Conservation (phyloP, 2,113 vertebrate genomes). For the Lates calcarifer region DNA sequence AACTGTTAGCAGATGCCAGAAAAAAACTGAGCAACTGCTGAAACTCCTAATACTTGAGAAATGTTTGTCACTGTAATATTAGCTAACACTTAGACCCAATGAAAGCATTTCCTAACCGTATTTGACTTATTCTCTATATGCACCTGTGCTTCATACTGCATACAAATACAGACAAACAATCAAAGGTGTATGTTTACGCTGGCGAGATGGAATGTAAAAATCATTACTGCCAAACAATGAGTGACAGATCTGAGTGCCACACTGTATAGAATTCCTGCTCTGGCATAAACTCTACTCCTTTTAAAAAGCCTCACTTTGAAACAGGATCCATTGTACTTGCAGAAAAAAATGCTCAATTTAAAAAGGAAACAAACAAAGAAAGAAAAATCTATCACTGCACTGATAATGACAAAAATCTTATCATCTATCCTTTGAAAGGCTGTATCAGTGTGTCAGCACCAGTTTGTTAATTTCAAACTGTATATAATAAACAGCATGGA, state of each 20-base stretch:
- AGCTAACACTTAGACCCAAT: neutral
- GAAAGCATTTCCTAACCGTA: neutral
- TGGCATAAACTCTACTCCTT: neutral
- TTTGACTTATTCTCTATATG: neutral
- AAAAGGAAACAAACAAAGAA: conserved; percentile 3
- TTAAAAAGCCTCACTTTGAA: conserved; percentile 12
- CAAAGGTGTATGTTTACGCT: neutral
- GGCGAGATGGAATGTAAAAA: conserved; percentile 4
- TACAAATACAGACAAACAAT: neutral
- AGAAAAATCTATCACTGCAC: neutral
- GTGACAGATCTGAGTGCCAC: conserved; percentile 33
- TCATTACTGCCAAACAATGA: conserved; percentile 22
- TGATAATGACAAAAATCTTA: neutral
- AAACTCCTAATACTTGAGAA: conserved; percentile 41
- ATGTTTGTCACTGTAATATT: conserved; percentile 18
- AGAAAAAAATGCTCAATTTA: neutral
- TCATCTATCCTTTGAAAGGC: neutral
- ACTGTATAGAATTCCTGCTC: conserved; percentile 2
- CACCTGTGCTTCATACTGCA: neutral
- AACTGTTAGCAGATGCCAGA: conserved; percentile 49
- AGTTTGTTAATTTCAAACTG: neutral
- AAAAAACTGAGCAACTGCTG: conserved; percentile 43
- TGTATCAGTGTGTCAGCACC: neutral
- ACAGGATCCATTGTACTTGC: conserved; percentile 7
- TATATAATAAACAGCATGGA: neutral